phyloP scores from a whole-genome alignment of 2,888 invertebrate genomes.

The Rhamnusium bicolor region DNA sequence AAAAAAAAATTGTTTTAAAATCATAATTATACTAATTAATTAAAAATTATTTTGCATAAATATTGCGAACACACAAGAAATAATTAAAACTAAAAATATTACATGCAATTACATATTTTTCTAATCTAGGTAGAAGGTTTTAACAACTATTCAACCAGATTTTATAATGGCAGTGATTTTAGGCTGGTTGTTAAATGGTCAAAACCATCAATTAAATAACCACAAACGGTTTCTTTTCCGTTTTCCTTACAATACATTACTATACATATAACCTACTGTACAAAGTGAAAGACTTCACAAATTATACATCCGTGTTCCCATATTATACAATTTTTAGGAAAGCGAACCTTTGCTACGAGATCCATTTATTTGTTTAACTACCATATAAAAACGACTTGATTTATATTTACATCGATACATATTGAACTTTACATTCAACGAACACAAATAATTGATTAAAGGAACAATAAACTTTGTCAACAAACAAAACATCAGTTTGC shows the following conservation, averaged over 20 bases:
- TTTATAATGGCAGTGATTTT: conserved; percentile 65
- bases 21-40: conserved; percentile 40
- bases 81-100: conserved; percentile 57
- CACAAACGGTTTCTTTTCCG: conserved; percentile 48
- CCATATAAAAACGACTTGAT: conserved; percentile 44
- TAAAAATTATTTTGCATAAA: conserved; percentile 48
- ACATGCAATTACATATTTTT: conserved; percentile 52
- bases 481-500: conserved; percentile 5
- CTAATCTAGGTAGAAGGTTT: conserved; percentile 60
- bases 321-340: conserved; percentile 53
- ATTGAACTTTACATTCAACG: background rate
- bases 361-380: conserved; percentile 44
- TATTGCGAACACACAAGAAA: conserved; percentile 65
- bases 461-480: conserved; percentile 2
- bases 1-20: conserved; percentile 41
- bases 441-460: conserved; percentile 3
- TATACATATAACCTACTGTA: conserved; percentile 68
- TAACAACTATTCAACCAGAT: conserved; percentile 62
- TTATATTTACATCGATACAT: conserved; percentile 16
- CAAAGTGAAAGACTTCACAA: conserved; percentile 67
- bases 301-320: conserved; percentile 56
- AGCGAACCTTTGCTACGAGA: conserved; percentile 59
- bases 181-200: conserved; percentile 66
- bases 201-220: conserved; percentile 55
- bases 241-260: conserved; percentile 62